phyloP scores from a whole-genome alignment of 1,140 invertebrate genomes.

The Cephus cinctus region DNA sequence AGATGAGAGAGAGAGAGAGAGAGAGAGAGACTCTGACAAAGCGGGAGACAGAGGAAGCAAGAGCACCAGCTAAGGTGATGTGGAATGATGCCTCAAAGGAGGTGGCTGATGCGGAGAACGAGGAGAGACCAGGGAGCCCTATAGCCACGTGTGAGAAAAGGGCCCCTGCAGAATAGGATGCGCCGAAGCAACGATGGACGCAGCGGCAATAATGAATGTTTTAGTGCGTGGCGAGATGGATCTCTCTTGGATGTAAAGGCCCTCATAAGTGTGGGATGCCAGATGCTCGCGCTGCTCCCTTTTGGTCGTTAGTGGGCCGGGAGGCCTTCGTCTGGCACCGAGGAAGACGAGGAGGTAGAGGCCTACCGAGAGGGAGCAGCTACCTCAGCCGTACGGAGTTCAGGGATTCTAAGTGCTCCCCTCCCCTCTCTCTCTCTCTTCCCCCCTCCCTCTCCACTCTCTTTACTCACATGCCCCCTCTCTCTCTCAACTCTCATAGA shows the following conservation, averaged over 20 bases:
- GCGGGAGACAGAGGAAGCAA: conserved; percentile 15
- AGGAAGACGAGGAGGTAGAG: conserved; percentile 8
- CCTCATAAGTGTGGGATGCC: conserved; percentile 11
- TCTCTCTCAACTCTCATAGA: too few species aligned
- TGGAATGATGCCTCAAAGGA: conserved; percentile 7
- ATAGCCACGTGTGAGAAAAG: too few species aligned
- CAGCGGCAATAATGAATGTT: conserved; percentile 30
- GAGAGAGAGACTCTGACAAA: conserved; percentile 31
- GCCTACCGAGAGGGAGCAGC: conserved; percentile 14
- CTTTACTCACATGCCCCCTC: too few species aligned
- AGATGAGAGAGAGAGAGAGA: conserved; percentile 16
- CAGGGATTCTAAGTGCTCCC: too few species aligned
- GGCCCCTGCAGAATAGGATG: too few species aligned
- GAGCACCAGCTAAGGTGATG: conserved; percentile 10
- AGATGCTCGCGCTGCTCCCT: conserved; percentile 15
- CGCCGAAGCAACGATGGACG: conserved; percentile 11
- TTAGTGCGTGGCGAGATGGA: conserved; percentile 25
- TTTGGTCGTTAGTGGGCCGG: conserved; percentile 27
- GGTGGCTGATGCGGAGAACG: conserved; percentile 7
- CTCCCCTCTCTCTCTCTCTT: too few species aligned
- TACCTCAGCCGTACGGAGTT: too few species aligned
- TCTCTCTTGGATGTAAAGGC: conserved; percentile 11
- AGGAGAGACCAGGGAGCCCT: conserved; percentile 2
- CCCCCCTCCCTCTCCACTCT: too few species aligned
- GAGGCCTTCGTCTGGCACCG: conserved; percentile 18